Evolutionary conservation across 2,888 invertebrate species (phyloP), one percentile per base, ranked within the genome.

Genomic region (Drosophila eohydei): DNA sequence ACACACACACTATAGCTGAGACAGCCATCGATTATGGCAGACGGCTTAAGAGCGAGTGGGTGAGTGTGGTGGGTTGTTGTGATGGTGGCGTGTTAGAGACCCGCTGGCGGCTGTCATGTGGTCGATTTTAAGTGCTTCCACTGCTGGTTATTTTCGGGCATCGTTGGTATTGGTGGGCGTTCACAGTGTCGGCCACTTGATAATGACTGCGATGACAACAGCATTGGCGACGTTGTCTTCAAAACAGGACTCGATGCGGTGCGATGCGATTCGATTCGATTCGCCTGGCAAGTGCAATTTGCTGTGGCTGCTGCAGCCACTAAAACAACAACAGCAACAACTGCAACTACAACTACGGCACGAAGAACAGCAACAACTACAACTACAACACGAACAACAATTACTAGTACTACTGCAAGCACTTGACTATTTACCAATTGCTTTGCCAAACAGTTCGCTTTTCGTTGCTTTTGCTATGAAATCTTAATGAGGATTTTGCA

Each of bases 71-170:
- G 26, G 30, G 30, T 7, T 30, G 30, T 30, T 30, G 21, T 21
- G 21, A 21, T 21, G 21, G 21, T 21, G 44, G 40, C 30, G 36
- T 32, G 38, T 48, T 48, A 41, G 58, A 46, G 63, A 51, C 81
- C 78, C 66, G 61, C 72, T 64, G 72, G 81, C 78, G 58, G 48
- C 81, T 83, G 75, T 87, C 74, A 74, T 85, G 90, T 83, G 90
- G 90, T 90, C 70, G 67, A 61, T 79, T 90, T 90, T 90, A 86
- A 86, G 86, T 86, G 90, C 86, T 90, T 71, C 75, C 75, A 67
- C 73, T 77, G 88, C 81, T 74, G 85, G 88, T 74, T 87, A 86
- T 81, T 88, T 87, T 87, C 64, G 74, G 74, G 56, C 65, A 74
- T 16, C 50, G 51, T 7, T 51, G 50, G 28, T 11, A 12, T 74